Conservation (phyloP, 1,140 invertebrate genomes). For the Danaus melanippus region DNA sequence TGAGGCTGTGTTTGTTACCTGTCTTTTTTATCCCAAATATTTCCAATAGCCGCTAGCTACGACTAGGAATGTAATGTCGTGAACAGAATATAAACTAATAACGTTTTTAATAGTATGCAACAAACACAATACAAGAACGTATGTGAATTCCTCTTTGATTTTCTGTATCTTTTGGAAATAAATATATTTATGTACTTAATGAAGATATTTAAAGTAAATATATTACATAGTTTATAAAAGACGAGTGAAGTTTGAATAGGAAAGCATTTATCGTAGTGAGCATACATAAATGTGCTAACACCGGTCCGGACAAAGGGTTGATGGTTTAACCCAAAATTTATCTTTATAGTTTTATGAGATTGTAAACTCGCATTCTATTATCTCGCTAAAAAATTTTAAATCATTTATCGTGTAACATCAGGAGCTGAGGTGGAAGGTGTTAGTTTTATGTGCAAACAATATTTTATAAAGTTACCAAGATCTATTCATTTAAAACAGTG, state of each 20-base stretch:
- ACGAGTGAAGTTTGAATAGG: too few species aligned
- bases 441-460: slow-evolving; percentile 6
- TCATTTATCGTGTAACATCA: slow-evolving; percentile 36
- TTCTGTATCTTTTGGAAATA: too few species aligned
- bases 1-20: slow-evolving; percentile 37
- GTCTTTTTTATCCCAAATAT: slow-evolving; percentile 36
- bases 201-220: too few species aligned
- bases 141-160: too few species aligned
- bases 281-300: slow-evolving; percentile 43
- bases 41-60: slow-evolving; percentile 25
- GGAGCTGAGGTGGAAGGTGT: slow-evolving; percentile 31
- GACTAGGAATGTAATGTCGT: slow-evolving; percentile 43
- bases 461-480: too few species aligned
- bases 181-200: too few species aligned
- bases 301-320: slow-evolving; percentile 43
- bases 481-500: too few species aligned
- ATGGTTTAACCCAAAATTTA: slow-evolving; percentile 35
- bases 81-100: slow-evolving; percentile 1
- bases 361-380: slow-evolving; percentile 42
- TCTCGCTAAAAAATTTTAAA: slow-evolving; percentile 23
- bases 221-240: too few species aligned
- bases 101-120: too few species aligned
- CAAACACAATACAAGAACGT: too few species aligned
- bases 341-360: slow-evolving; percentile 52
- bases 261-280: slow-evolving; percentile 21